Evolutionary conservation across 2,113 vertebrate species (phyloP).

Genomic region (Ahaetulla prasina): DNA sequence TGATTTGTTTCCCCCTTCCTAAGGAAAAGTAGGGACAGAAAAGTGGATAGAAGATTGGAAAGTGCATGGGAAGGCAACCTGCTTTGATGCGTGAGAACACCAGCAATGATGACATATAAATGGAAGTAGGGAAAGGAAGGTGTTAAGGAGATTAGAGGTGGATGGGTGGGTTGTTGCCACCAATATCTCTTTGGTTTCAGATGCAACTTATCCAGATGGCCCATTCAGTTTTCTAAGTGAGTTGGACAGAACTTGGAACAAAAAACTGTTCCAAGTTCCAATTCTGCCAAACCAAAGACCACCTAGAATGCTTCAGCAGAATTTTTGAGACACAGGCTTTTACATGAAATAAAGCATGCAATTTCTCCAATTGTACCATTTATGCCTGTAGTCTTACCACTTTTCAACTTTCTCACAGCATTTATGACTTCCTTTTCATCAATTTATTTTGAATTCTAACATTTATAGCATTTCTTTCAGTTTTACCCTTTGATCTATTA

Average conservation of each 20-base stretch:
- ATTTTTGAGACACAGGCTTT: neutral
- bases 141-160: neutral
- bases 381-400: neutral
- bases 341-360: neutral
- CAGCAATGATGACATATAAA: neutral
- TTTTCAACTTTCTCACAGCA: neutral
- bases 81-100: neutral
- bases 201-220: neutral
- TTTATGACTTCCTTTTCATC: neutral
- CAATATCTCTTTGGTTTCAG: neutral
- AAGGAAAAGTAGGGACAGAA: neutral
- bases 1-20: neutral
- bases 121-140: neutral
- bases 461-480: neutral
- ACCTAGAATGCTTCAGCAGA: neutral
- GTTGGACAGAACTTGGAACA: neutral
- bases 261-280: neutral
- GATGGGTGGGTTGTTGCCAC: neutral
- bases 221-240: neutral
- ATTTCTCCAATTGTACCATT: neutral
- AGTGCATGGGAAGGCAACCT: neutral
- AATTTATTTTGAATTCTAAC: neutral
- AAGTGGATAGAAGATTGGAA: neutral
- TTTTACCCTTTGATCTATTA: neutral
- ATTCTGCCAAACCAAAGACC: neutral